Conservation (phyloP, 2,888 invertebrate genomes). For the Synergus umbraculus region DNA sequence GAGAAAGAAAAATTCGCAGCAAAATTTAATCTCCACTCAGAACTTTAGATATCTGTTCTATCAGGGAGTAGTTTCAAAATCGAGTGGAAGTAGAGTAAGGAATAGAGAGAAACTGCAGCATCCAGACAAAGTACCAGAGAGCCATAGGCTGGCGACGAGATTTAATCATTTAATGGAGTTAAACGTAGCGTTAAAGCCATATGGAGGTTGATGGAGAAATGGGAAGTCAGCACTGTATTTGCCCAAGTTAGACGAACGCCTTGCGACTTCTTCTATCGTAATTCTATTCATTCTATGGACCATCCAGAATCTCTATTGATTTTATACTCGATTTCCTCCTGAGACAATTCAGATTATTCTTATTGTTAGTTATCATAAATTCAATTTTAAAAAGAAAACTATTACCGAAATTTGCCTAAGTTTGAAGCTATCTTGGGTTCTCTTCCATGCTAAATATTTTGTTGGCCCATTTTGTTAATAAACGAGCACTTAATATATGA, state of each 20-base stretch:
- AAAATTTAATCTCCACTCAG: background rate
- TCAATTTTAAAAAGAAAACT: no score
- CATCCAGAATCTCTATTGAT: background rate
- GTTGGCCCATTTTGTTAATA: no score
- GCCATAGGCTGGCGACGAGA: slow-evolving; percentile 48
- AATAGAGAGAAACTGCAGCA: background rate
- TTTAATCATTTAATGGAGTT: slow-evolving; percentile 54
- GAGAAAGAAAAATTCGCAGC: background rate
- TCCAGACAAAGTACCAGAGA: background rate
- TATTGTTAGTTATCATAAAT: background rate
- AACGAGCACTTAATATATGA: no score
- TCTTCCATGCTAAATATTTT: no score
- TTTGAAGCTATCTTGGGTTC: no score
- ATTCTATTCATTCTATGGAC: slow-evolving; percentile 8
- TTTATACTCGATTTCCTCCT: background rate
- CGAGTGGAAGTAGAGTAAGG: slow-evolving; percentile 7
- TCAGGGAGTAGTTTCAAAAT: slow-evolving; percentile 12
- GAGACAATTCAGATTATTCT: background rate
- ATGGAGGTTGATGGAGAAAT: slow-evolving; percentile 12
- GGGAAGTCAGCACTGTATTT: slow-evolving; percentile 11
- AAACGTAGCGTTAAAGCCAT: slow-evolving; percentile 48
- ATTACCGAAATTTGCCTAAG: no score
- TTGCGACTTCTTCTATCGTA: background rate
- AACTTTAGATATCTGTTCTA: background rate
- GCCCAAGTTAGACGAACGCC: background rate